These are phyloP conservation scores for Acanthiza pusilla DNA, from an alignment of 2,797 vertebrate species.

Conservation along the genomic window DNA sequence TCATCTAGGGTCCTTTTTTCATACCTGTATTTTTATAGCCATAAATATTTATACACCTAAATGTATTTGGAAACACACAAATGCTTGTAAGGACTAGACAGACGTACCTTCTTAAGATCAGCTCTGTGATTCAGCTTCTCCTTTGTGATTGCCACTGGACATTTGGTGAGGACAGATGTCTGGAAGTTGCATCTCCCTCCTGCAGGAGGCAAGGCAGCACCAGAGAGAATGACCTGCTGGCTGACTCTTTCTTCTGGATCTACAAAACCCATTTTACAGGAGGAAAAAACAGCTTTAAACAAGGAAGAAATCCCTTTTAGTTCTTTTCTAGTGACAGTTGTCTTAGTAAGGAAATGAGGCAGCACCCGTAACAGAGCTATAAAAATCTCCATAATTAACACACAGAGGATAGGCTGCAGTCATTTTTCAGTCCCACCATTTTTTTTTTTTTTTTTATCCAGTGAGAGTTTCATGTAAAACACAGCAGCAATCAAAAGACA, in stretches of 20 bases:
- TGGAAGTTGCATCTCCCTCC: background rate
- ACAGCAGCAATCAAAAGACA: background rate
- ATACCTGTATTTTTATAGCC: background rate
- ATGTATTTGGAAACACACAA: background rate
- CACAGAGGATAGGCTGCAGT: background rate
- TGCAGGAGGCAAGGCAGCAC: background rate
- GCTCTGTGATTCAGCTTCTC: background rate
- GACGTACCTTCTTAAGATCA: background rate
- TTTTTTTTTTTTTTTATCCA: background rate
- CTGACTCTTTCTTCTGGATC: background rate
- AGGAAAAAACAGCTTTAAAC: background rate
- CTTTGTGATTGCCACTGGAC: background rate
- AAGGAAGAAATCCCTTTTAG: background rate
- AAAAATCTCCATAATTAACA: background rate
- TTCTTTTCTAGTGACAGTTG: background rate
- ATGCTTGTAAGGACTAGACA: background rate
- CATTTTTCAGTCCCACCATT: background rate
- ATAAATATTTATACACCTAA: background rate
- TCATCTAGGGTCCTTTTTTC: background rate
- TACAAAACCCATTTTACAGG: rapidly evolving
- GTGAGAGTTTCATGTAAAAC: background rate
- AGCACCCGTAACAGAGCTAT: background rate
- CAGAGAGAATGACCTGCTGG: rapidly evolving
- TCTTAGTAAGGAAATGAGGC: background rate
- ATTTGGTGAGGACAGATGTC: background rate